Evolutionary conservation across 64 coral and sea anemone genomes (phyloP), one percentile per base, ranked within the genome.

Genomic region (Actinia equina): DNA sequence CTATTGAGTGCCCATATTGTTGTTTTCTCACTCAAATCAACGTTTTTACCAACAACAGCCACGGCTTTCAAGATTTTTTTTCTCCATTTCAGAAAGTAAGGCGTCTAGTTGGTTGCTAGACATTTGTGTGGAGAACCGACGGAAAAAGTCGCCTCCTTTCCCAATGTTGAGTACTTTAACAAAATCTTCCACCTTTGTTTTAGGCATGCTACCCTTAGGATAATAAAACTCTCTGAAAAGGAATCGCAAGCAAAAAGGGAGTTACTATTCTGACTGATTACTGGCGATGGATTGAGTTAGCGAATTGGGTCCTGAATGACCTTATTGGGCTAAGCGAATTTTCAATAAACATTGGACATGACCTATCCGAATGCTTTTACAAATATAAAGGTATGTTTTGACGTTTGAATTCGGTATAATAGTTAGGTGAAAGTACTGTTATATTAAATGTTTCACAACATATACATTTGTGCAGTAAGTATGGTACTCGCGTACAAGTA

Each of bases 171-270:
- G 52, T 52, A 84, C 82, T 84, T 2, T 9, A 25, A 84, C 52
- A 57, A 84, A 84, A 52, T 57, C 52, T 52, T 84, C 82, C 82
- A 84, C 53, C 60, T 84, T 84, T 37, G 54, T 84, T 52, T 52
- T 84, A 37, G 82, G 46, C 82, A 84, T 52, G 41, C 10, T n/a
- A 56, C 6, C 54, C 56, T 83, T 83, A 53, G 81, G 43, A 83
- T 57, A 83, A 45, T 53, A 83, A 22, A 53, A 83, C 60, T 84
- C 52, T 58, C 82, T 84, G 54, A 26, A 20, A 26, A 84, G 57
- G 60, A 52, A 44, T 52, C 17, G 60, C 22, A 84, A 84, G 26
- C 55, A 85, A 43, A 85, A 56, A 56, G 54, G 54, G 54, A 56
- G 13, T 56, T 56, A 56, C 54, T 56, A 56, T 56, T 56, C 54